Evolutionary conservation across 37 sponge, comb jelly and placozoan species (phyloP).

Genomic region (Mnemiopsis leidyi): DNA sequence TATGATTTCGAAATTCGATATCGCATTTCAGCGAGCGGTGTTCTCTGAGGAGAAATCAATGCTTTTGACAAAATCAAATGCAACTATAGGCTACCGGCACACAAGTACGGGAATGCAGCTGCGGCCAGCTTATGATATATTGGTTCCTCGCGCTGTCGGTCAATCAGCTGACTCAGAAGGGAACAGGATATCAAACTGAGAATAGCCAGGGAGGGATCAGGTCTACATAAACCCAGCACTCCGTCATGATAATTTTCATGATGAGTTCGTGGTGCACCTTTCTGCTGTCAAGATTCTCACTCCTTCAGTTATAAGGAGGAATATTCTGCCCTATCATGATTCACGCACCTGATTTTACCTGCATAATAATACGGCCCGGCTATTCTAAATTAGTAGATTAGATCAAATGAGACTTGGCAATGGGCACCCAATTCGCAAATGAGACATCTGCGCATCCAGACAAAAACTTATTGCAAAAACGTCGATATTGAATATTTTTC

Average conservation of each 20-base stretch:
- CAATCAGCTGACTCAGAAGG: background rate
- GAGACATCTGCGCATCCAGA: too few species aligned
- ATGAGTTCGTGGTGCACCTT: background rate
- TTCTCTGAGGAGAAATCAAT: background rate
- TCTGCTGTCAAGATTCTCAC: background rate
- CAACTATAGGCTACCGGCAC: background rate
- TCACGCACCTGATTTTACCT: too few species aligned
- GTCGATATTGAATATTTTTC: too few species aligned
- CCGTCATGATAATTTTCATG: background rate
- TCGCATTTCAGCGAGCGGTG: background rate
- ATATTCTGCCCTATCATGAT: background rate
- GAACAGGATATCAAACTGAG: too few species aligned
- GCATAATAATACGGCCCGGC: too few species aligned
- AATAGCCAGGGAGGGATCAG: background rate
- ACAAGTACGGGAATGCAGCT: background rate
- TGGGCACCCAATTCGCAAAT: too few species aligned
- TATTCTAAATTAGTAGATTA: too few species aligned
- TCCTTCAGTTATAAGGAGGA: background rate
- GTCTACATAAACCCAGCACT: background rate
- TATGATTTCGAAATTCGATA: background rate
- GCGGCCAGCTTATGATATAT: background rate
- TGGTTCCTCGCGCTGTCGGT: background rate
- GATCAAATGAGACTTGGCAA: too few species aligned
- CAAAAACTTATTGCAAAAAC: too few species aligned
- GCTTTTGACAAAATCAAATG: background rate